Conservation (phyloP, 2,113 vertebrate genomes). For the Psilopsiagon aymara region DNA sequence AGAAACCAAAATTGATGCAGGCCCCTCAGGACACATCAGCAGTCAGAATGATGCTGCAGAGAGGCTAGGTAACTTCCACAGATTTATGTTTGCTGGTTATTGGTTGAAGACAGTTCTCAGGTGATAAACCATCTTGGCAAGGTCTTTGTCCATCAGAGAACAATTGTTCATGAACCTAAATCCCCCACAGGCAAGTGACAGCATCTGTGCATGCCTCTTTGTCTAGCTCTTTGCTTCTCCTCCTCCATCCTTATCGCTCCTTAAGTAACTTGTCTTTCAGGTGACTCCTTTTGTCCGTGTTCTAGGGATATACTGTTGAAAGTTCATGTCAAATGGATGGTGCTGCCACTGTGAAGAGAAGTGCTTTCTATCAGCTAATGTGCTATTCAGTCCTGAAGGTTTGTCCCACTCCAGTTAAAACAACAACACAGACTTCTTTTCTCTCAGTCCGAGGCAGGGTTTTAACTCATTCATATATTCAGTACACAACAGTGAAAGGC, state of each 20-base stretch:
- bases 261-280: neutral
- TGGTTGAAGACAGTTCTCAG: neutral
- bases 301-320: neutral
- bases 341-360: neutral
- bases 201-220: neutral
- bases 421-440: neutral
- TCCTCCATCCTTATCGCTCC: neutral
- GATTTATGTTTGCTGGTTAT: neutral
- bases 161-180: neutral
- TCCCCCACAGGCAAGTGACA: neutral
- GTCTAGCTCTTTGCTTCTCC: neutral
- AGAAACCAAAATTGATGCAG: neutral
- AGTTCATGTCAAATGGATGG: neutral
- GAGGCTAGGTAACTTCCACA: neutral
- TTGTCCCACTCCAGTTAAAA: neutral
- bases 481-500: neutral
- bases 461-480: neutral
- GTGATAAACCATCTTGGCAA: neutral
- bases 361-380: neutral
- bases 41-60: neutral
- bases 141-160: neutral
- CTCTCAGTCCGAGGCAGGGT: neutral
- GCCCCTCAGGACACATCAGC: neutral
- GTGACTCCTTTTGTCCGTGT: neutral
- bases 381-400: neutral